Conservation (phyloP, 2,888 invertebrate species). For the Acrocera orbiculus region DNA sequence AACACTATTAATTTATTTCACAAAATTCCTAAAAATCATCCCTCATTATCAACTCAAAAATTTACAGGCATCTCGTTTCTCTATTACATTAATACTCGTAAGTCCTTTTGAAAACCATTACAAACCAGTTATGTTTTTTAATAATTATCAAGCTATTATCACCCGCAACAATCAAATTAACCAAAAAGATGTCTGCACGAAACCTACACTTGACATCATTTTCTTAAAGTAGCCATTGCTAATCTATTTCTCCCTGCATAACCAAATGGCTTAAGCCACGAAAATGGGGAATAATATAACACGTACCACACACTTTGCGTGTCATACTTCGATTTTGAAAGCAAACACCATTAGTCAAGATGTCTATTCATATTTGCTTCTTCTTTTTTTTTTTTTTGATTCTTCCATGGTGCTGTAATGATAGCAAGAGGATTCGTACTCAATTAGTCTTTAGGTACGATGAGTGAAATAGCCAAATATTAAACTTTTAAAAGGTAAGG, state of each 20-base stretch:
- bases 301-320: conserved; percentile 9
- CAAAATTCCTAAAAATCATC: no score
- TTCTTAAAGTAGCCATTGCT: conserved; percentile 4
- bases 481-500: no score
- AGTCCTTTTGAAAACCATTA: conserved; percentile 2
- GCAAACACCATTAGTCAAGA: conserved; percentile 12
- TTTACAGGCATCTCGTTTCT: neutral
- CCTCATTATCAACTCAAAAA: no score
- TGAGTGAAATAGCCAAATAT: no score
- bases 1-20: no score
- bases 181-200: conserved; percentile 4
- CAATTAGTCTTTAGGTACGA: no score
- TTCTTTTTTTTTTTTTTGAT: no score
- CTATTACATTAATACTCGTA: neutral
- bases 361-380: no score
- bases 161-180: conserved; percentile 8
- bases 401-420: no score
- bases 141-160: conserved; percentile 10
- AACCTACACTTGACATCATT: conserved; percentile 1
- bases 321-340: conserved; percentile 10
- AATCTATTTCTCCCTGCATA: conserved; percentile 1
- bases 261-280: neutral
- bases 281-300: conserved; percentile 3
- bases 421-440: no score
- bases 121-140: no score